Evolutionary conservation across 2,888 invertebrate species (phyloP), one percentile per base, ranked within the genome.

Genomic region (Lamproptera curius): DNA sequence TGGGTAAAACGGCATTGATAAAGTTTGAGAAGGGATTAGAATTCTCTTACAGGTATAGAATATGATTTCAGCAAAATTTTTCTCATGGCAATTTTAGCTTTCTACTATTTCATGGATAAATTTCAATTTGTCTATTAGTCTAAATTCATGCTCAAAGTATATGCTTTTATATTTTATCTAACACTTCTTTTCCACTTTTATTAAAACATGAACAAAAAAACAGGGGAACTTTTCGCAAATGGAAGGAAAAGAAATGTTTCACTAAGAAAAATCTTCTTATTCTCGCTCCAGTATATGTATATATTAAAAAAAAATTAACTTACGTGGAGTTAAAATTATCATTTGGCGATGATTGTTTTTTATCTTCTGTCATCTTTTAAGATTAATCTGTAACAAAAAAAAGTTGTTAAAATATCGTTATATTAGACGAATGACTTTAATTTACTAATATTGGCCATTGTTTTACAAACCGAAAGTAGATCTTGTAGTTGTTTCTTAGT

Each of bases 241-340:
- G n/a, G 9, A 8, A 23, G 6, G 28, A 28, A 31, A 11, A 2
- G 13, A 31, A 28, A 28, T 28, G 4, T 28, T 8, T 28, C n/a
- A 2, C 5, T 4, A 23, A 23, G 23, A 4, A 23, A 4, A 23
- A 28, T 10, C 28, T 23, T n/a, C n/a, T n/a, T n/a, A n/a, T n/a
- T n/a, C n/a, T n/a, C n/a, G n/a, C n/a, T n/a, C n/a, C n/a, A n/a
- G n/a, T n/a, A n/a, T n/a, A n/a, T n/a, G n/a, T n/a, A n/a, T n/a
- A n/a, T n/a, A n/a, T n/a, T n/a, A n/a, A n/a, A n/a, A n/a, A n/a
- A 11, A 11, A 9, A 26, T 10, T 9, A 47, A 79, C 80, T 77
- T 62, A 80, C 80, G 80, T 78, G 0, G 80, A 80, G 51, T 74
- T 75, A 35, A 78, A 80, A 49, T 76, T 76, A 10, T 75, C 68